Evolutionary conservation across 1,140 invertebrate species (phyloP), one percentile per base, ranked within the genome.

Genomic region (Cherax destructor): DNA sequence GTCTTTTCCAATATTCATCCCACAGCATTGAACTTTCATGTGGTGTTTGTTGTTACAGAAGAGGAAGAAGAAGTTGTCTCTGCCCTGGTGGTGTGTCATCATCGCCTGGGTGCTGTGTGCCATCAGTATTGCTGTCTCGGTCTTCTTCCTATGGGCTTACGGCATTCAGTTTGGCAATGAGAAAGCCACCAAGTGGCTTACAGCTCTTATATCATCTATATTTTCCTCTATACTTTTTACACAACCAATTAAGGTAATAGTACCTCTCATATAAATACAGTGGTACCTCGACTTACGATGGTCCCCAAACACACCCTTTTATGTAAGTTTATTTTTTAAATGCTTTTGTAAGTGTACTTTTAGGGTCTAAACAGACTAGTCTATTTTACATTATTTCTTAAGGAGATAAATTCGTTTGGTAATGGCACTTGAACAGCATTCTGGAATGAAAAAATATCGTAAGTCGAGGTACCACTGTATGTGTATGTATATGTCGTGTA

Each of bases 101-200:
- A 93, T 96, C 65, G 95, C 94, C 16, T 96, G 95, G 95, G 92
- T 95, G 11, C 76, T 96, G 16, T 94, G 95, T 10, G 93, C 95
- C 83, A 24, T 94, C 9, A 93, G 94, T 0, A 95, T 95, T 41
- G 86, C 94, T 24, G 94, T 94, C 0, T 95, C 95, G 0, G 93
- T 95, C 0, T 95, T 95, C 88, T 95, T 96, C 93, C 94, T 96
- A 10, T 95, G 95, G 93, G 95, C 92, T 1, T 93, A 92, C 76
- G 96, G 95, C 30, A 95, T 96, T 79, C 94, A 93, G 91, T 96
- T 96, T 94, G 95, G 95, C 59, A 95, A 96, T 86, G 94, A 95
- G 30, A 96, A 95, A 90, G 95, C 95, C 74, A 94, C 94, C 78
- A 95, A 96, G 93, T 96, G 96, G 96, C 94, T 96, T 7, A 95